A percentile compares a stretch with the other conserved stretches of the same genome.
phyloP scores from a whole-genome alignment of 2,113 vertebrate species.

The Pampusana beccarii region DNA sequence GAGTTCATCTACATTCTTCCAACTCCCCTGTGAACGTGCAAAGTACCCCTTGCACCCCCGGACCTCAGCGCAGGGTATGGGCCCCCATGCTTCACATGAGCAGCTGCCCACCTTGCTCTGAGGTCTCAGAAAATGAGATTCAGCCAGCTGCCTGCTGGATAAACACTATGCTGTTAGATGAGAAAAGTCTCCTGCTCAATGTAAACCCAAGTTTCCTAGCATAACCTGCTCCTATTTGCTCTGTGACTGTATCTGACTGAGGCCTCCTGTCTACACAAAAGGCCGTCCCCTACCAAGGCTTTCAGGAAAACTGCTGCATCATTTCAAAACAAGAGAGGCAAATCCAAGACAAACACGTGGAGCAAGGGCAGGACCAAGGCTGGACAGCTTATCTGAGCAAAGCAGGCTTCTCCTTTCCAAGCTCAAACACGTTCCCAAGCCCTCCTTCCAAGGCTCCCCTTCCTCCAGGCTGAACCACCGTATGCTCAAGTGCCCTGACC shows the following conservation, averaged over 20 bases:
- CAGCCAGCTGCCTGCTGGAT: neutral
- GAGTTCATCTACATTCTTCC: neutral
- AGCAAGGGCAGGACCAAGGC: neutral
- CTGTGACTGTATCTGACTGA: conserved; percentile 2
- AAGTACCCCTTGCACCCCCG: neutral
- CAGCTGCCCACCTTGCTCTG: neutral
- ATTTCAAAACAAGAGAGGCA: conserved; percentile 14
- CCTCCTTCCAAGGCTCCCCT: neutral
- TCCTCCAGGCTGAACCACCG: neutral
- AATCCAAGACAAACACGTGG: neutral
- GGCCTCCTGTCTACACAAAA: neutral
- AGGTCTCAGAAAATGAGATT: neutral
- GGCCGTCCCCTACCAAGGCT: neutral
- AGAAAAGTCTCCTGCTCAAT: neutral
- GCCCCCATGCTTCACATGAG: neutral
- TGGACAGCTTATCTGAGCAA: neutral
- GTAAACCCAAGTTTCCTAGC: neutral
- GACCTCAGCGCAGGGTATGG: neutral
- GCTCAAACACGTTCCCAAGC: neutral
- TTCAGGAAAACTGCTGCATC: conserved; percentile 18
- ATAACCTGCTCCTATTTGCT: neutral
- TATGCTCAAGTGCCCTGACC: neutral
- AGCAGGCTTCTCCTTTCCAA: neutral
- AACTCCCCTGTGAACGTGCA: neutral
- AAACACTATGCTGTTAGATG: neutral